Percentiles rank a stretch among this genome's conserved stretches.
These are phyloP conservation scores for Saccostrea echinata DNA, from an alignment of 1,140 invertebrate species.

Conservation along the genomic window DNA sequence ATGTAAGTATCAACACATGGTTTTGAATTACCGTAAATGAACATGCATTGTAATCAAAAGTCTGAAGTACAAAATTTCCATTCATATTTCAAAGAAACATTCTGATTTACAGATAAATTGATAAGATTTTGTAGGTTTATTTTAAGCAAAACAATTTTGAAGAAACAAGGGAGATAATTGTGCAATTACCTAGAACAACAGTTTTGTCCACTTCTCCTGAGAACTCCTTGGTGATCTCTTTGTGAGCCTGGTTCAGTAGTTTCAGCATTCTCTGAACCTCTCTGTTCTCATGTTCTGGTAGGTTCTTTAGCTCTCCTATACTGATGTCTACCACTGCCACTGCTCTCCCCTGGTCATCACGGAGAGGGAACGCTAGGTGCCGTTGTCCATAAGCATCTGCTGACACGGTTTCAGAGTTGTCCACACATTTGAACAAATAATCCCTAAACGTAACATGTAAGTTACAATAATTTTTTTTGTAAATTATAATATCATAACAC, in stretches of 20 bases:
- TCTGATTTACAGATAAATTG: too few species aligned
- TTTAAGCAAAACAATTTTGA: too few species aligned
- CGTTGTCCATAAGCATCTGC: slow-evolving; percentile 76
- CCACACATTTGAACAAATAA: slow-evolving; percentile 79
- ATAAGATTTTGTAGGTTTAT: too few species aligned
- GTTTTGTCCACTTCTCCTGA: slow-evolving; percentile 73
- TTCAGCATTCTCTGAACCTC: slow-evolving; percentile 77
- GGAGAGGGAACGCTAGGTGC: slow-evolving; percentile 76
- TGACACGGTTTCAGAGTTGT: slow-evolving; percentile 77
- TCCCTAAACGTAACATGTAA: slow-evolving; percentile 66
- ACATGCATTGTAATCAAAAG: too few species aligned
- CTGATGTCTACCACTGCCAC: slow-evolving; percentile 77
- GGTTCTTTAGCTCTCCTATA: slow-evolving; percentile 73
- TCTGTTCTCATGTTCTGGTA: slow-evolving; percentile 75
- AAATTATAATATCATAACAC: too few species aligned
- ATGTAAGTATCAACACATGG: too few species aligned
- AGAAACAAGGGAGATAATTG: too few species aligned
- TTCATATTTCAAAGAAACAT: too few species aligned
- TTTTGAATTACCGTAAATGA: too few species aligned
- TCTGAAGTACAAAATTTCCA: too few species aligned
- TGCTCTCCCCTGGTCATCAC: slow-evolving; percentile 75
- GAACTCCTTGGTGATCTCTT: slow-evolving; percentile 75
- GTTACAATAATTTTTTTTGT: neutral
- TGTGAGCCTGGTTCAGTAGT: slow-evolving; percentile 76
- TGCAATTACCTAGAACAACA: slow-evolving; percentile 67